phyloP scores from a whole-genome alignment of 2,113 vertebrate genomes.

The Thamnaconus septentrionalis region DNA sequence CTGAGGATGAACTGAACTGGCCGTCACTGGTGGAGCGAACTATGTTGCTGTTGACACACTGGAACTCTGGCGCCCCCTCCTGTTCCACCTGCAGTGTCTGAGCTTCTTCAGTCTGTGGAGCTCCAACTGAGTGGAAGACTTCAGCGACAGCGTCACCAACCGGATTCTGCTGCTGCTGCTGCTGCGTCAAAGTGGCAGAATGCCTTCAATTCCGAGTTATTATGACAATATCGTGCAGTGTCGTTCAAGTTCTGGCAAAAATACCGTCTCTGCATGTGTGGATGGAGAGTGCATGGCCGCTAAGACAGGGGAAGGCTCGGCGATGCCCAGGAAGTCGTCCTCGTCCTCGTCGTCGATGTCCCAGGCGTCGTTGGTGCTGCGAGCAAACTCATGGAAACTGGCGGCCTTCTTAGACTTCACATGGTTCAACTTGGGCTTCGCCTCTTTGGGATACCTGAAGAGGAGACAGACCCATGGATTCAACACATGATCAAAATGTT shows the following conservation, averaged over 20 bases:
- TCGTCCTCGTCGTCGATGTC: constrained; percentile 92
- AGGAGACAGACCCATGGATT: neutral
- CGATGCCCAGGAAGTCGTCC: constrained; percentile 64
- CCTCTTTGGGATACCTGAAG: constrained; percentile 86
- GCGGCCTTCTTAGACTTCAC: constrained; percentile 89
- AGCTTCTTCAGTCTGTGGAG: constrained; percentile 70
- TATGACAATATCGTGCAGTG: neutral
- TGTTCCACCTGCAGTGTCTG: constrained; percentile 38
- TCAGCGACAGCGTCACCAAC: constrained; percentile 46
- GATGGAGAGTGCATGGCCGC: constrained; percentile 69
- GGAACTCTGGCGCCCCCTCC: constrained; percentile 59
- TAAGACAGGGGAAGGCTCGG: constrained; percentile 27
- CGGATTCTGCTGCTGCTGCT: constrained; percentile 68
- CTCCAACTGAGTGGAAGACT: constrained; percentile 61
- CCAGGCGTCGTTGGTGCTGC: constrained; percentile 94
- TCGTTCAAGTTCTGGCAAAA: neutral
- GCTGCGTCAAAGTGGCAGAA: neutral
- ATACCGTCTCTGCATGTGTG: constrained; percentile 66
- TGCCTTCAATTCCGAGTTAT: neutral
- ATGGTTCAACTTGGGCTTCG: constrained; percentile 80
- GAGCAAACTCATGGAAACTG: constrained; percentile 93
- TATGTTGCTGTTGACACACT: constrained; percentile 79
- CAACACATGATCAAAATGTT: neutral
- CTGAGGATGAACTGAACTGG: constrained; percentile 83
- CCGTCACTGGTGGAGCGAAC: constrained; percentile 87